phyloP scores from a whole-genome alignment of 1,140 invertebrate species.

The Grapholita molesta region DNA sequence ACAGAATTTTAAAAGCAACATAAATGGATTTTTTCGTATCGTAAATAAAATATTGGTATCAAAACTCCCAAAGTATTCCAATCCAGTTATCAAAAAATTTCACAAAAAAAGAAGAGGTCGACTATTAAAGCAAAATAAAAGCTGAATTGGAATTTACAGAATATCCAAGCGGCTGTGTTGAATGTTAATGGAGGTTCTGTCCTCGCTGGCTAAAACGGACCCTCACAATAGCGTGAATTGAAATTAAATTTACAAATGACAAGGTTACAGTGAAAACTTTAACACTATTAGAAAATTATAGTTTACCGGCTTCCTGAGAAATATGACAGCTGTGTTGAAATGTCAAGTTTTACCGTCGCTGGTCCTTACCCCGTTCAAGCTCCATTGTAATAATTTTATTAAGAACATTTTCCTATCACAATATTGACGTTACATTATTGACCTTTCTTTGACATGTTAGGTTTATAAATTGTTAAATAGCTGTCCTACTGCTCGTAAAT shows the following conservation, averaged over 20 bases:
- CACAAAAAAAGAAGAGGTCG: background rate
- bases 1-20: too few relatives aligned
- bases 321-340: background rate
- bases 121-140: background rate
- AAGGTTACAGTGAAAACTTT: background rate
- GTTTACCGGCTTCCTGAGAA: background rate
- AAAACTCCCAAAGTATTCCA: background rate
- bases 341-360: background rate
- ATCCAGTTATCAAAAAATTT: background rate
- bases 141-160: background rate
- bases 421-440: too few relatives aligned
- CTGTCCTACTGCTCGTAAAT: too few relatives aligned
- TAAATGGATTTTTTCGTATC: constrained; percentile 26
- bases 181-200: constrained; percentile 1
- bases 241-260: constrained; percentile 3
- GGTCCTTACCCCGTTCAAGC: background rate
- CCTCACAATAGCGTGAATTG: background rate
- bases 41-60: constrained; percentile 7
- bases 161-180: background rate
- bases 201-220: background rate
- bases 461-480: too few relatives aligned
- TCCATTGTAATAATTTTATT: background rate
- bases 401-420: background rate
- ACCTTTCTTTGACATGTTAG: too few relatives aligned
- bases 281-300: background rate